Conservation (phyloP, 2,113 vertebrate species). For the Limanda limanda region DNA sequence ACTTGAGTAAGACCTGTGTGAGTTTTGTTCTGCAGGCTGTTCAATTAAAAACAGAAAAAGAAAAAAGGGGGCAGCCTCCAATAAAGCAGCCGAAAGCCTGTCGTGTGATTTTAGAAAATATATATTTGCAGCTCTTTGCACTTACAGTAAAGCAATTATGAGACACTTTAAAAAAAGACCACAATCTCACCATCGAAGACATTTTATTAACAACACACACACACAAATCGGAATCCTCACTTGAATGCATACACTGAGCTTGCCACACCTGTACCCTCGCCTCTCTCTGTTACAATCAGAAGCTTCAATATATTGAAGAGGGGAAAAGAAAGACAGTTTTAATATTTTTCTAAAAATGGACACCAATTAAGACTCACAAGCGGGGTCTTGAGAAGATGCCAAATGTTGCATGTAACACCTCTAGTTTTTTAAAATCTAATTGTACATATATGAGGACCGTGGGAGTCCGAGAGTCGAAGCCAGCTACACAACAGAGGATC, state of each 20-base stretch:
- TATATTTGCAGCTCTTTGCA: conserved; percentile 70
- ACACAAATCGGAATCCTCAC: not conserved
- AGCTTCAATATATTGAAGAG: conserved; percentile 57
- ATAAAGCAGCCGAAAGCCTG: conserved; percentile 44
- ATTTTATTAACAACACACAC: conserved; percentile 49
- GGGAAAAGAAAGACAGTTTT: conserved; percentile 46
- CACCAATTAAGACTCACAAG: conserved; percentile 53
- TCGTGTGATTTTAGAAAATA: conserved; percentile 16
- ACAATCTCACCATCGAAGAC: conserved; percentile 52
- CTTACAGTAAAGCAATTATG: conserved; percentile 51
- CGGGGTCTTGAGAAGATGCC: conserved; percentile 78
- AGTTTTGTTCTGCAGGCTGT: conserved; percentile 42
- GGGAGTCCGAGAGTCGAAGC: conserved; percentile 35
- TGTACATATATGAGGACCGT: conserved; percentile 62
- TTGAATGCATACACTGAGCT: conserved; percentile 35
- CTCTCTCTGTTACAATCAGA: conserved; percentile 74
- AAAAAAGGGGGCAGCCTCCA: conserved; percentile 12
- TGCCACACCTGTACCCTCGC: conserved; percentile 31
- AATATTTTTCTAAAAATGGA: conserved; percentile 14
- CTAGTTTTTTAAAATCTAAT: conserved; percentile 78
- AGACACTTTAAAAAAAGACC: conserved; percentile 65
- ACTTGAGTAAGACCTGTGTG: conserved; percentile 18
- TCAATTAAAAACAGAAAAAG: conserved; percentile 25
- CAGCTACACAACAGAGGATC: conserved; percentile 37
- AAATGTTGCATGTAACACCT: conserved; percentile 84